phyloP scores from a whole-genome alignment of 2,888 invertebrate genomes.

The Mamestra brassicae region DNA sequence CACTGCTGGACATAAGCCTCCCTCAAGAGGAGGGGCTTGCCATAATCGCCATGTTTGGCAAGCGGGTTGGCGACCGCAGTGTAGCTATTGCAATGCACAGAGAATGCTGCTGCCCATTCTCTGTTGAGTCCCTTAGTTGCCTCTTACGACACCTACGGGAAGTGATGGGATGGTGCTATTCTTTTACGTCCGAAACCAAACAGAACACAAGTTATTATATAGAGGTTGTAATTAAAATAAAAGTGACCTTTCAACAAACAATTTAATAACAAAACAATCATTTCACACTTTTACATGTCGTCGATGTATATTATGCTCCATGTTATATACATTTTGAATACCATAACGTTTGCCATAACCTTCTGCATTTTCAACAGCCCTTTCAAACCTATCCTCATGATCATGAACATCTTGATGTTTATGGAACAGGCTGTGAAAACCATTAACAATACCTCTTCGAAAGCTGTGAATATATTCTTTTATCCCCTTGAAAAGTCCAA shows the following conservation, averaged over 20 bases:
- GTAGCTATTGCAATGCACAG: too few species aligned
- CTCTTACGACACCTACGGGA: too few species aligned
- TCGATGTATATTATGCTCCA: background rate
- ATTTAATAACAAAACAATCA: constrained; percentile 31
- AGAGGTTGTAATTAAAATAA: background rate
- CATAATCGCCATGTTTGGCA: too few species aligned
- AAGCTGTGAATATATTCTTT: constrained; percentile 71
- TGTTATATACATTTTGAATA: constrained; percentile 4
- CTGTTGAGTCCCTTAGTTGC: too few species aligned
- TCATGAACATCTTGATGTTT: constrained; percentile 50
- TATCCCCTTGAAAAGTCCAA: constrained; percentile 66
- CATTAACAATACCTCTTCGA: constrained; percentile 71
- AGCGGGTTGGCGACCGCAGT: too few species aligned
- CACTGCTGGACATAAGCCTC: too few species aligned
- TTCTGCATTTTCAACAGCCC: background rate
- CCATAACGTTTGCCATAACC: background rate
- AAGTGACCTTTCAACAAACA: constrained; percentile 14
- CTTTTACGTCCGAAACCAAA: too few species aligned
- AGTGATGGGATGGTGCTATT: too few species aligned
- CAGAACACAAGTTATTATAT: too few species aligned
- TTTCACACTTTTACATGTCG: background rate
- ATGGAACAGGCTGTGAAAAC: constrained; percentile 71
- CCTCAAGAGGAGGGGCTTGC: too few species aligned
- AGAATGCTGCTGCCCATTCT: too few species aligned
- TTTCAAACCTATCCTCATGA: background rate